A percentile compares a stretch with the other conserved stretches of the same genome.
These are phyloP conservation scores for Drosophila triauraria DNA, from an alignment of 1,140 invertebrate species.

Conservation along the genomic window DNA sequence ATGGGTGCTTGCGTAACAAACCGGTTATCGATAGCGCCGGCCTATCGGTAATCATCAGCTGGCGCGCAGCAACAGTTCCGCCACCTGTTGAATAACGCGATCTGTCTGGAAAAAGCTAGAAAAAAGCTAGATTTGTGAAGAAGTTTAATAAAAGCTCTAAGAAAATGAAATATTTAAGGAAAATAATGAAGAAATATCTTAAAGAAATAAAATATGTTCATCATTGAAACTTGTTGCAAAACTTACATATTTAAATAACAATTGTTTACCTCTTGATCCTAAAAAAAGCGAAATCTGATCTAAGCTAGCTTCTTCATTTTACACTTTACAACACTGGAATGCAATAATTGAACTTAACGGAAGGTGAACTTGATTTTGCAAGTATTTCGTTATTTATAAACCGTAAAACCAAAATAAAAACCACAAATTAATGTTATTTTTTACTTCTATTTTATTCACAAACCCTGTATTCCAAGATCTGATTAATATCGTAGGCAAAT, in stretches of 20 bases:
- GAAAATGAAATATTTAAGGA: neutral
- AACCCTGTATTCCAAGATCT: neutral
- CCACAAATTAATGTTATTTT: neutral
- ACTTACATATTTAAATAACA: neutral
- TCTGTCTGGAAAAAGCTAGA: neutral
- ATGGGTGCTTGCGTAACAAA: constrained; percentile 64
- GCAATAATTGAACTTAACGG: constrained; percentile 26
- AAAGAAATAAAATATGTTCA: neutral
- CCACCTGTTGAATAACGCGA: constrained; percentile 19
- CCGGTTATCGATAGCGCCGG: constrained; percentile 12
- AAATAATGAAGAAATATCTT: neutral
- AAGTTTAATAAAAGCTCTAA: neutral
- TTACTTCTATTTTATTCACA: constrained; percentile 4
- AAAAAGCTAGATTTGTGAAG: neutral
- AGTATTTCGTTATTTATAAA: neutral
- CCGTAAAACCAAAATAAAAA: neutral
- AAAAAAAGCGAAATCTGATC: neutral
- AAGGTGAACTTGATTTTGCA: neutral
- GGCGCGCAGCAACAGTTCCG: constrained; percentile 1
- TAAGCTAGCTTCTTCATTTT: neutral
- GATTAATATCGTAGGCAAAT: constrained; percentile 20
- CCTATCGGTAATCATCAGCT: constrained; percentile 22
- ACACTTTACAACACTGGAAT: constrained; percentile 9
- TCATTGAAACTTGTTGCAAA: neutral
- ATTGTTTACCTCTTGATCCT: neutral